phyloP scores from a whole-genome alignment of 2,888 invertebrate species.

The Pilophorus perplexus region DNA sequence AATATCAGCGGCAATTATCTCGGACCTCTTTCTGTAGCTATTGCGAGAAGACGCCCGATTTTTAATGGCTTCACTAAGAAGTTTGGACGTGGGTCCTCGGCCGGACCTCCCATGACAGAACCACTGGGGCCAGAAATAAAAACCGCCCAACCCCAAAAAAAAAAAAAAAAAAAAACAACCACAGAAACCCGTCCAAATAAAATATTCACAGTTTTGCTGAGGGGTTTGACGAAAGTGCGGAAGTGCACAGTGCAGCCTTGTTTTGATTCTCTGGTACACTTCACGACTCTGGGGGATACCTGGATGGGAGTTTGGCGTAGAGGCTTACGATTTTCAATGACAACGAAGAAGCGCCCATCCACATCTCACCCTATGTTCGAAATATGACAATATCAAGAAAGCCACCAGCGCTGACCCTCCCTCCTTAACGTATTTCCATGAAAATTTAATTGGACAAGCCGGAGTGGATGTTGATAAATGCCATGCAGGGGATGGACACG shows the following conservation, averaged over 20 bases:
- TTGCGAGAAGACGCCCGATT: neutral
- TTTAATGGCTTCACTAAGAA: slow-evolving; percentile 1
- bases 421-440: slow-evolving; percentile 22
- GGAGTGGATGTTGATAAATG: slow-evolving; percentile 38
- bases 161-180: too few species aligned
- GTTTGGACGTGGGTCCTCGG: neutral
- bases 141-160: too few species aligned
- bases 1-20: slow-evolving; percentile 43
- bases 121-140: neutral
- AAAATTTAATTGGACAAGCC: slow-evolving; percentile 38
- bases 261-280: too few species aligned
- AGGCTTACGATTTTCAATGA: too few species aligned
- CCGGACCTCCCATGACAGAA: neutral
- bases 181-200: too few species aligned
- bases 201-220: too few species aligned
- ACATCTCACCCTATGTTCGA: too few species aligned
- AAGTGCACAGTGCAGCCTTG: too few species aligned
- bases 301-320: too few species aligned
- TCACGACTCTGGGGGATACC: too few species aligned
- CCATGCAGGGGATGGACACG: slow-evolving; percentile 35
- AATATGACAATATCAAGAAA: slow-evolving; percentile 29
- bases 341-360: too few species aligned
- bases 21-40: slow-evolving; percentile 13
- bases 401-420: neutral
- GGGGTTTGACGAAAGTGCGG: too few species aligned